Conservation (phyloP, 2,113 vertebrate species). For the Octodon degus region DNA sequence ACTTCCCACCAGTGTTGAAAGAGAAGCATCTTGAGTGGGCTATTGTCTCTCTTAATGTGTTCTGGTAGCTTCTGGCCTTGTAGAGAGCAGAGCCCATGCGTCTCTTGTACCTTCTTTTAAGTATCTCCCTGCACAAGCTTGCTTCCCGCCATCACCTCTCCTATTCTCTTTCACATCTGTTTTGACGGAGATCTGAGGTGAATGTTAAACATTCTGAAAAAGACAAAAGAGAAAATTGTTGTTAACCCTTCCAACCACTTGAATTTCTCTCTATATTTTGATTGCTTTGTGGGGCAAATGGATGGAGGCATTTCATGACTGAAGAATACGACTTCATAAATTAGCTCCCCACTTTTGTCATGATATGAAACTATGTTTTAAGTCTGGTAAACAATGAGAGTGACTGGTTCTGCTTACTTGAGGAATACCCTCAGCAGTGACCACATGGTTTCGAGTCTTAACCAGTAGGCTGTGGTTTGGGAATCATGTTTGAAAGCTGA, state of each 20-base stretch:
- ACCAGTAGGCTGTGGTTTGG: not conserved
- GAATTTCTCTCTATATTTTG: not conserved
- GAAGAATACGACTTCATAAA: not conserved
- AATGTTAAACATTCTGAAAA: not conserved
- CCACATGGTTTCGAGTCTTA: not conserved
- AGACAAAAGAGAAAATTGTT: not conserved
- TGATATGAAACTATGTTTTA: not conserved
- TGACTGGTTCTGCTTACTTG: not conserved
- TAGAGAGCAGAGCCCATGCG: fast-evolving
- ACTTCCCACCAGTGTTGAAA: not conserved
- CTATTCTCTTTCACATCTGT: not conserved
- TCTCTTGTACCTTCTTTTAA: not conserved
- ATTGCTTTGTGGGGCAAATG: not conserved
- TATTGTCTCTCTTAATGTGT: not conserved
- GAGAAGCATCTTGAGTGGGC: not conserved
- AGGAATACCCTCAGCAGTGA: not conserved
- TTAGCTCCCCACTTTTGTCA: not conserved
- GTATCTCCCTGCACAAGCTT: not conserved
- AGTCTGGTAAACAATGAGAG: not conserved
- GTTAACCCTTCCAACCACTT: not conserved
- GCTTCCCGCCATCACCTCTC: not conserved
- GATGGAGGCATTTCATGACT: not conserved
- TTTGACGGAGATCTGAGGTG: not conserved
- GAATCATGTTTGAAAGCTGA: not conserved
- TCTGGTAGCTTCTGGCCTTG: not conserved